These are phyloP conservation scores for Drosophila mauritiana DNA, from an alignment of 1,140 invertebrate genomes.

Conservation along the genomic window DNA sequence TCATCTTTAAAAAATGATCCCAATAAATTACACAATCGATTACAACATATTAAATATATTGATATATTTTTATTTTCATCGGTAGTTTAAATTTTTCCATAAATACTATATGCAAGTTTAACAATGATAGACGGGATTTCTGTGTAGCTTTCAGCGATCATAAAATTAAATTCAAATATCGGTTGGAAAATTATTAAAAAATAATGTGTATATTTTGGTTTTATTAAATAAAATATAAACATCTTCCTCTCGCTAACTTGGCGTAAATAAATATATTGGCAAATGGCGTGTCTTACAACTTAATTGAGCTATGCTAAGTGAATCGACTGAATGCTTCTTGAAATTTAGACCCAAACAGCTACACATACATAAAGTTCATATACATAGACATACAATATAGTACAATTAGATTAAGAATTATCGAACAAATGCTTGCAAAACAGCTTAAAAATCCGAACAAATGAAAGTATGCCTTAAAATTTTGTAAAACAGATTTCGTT, in stretches of 20 bases:
- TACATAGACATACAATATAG: conserved; percentile 44
- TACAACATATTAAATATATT: conserved; percentile 42
- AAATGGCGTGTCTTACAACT: conserved; percentile 57
- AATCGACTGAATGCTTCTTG: conserved; percentile 61
- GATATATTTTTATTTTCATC: conserved; percentile 28
- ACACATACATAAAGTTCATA: conserved; percentile 32
- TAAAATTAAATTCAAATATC: conserved; percentile 27
- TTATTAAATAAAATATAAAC: conserved; percentile 51
- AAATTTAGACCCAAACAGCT: conserved; percentile 42
- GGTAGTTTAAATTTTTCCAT: conserved; percentile 22
- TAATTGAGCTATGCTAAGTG: conserved; percentile 53
- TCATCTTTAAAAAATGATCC: neutral
- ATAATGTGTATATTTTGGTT: conserved; percentile 29
- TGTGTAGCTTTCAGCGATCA: conserved; percentile 48
- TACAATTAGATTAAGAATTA: conserved; percentile 44
- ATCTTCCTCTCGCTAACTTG: conserved; percentile 8
- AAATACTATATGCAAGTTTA: conserved; percentile 55
- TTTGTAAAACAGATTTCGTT: conserved; percentile 41
- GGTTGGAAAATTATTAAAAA: conserved; percentile 30
- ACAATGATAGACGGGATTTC: conserved; percentile 63
- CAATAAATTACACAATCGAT: neutral
- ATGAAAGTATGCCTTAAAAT: conserved; percentile 41
- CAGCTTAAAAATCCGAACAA: conserved; percentile 30
- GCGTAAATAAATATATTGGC: conserved; percentile 69
- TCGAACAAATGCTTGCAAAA: conserved; percentile 48